Evolutionary conservation across 2,888 invertebrate species (phyloP), one percentile per base, ranked within the genome.

Genomic region (Ashinkailepas kermadecensis): DNA sequence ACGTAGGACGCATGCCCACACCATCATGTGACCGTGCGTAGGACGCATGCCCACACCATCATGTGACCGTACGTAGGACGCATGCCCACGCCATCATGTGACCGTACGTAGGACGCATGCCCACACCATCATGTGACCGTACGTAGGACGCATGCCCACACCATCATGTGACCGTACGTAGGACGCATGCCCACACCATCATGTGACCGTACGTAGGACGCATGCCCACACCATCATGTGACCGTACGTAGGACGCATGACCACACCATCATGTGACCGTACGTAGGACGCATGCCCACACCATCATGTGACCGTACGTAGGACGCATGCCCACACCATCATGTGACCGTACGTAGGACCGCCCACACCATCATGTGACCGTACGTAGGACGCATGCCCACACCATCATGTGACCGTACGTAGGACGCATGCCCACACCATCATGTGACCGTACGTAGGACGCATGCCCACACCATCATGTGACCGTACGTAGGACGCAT

Each of bases 401-500:
- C 86, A 57, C 85, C 85, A 2, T 54, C 62, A 18, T 80, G 59
- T 12, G 21, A n/a, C 64, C 62, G 58, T 80, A 74, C 13, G 54
- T 74, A 74, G 13, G 39, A 39, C 39, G 39, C 80, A 82, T 84
- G 18, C 85, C 84, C 0, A 86, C 86, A 57, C 85, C 85, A 2
- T 54, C 62, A 18, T 80, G 59, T 12, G 21, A n/a, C 64, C 62
- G 58, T 80, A 74, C 13, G 54, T 74, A 74, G 13, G 39, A 39
- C 39, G 39, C 80, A 82, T 84, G 18, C 85, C 84, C 0, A 86
- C 86, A 57, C 85, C 85, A 2, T 54, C 62, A 18, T 80, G 59
- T 12, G 21, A n/a, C 64, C 62, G 58, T 80, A 74, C 13, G 54
- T 74, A 74, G 13, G 39, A 39, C 39, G 39, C 80, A 82, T 84